Base-by-base conservation (phyloP, 2,797 vertebrate genomes). In the Enteromius treurensis region DNA sequence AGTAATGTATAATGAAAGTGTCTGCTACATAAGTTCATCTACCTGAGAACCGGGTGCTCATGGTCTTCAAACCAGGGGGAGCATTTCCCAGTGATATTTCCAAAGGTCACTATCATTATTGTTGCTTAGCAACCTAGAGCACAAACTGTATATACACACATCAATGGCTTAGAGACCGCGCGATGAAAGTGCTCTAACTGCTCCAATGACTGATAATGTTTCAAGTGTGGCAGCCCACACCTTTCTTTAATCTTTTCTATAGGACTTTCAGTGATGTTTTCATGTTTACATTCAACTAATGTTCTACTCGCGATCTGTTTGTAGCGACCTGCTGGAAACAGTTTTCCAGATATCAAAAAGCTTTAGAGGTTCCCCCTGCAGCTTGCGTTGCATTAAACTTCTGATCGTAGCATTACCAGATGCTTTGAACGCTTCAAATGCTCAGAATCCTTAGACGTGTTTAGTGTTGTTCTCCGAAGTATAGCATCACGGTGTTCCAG, bases 91-190 rank as follows among this genome's bases (percentile, higher is more conserved):
- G 91, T 93, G 94, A 92, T 92, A 87, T 87, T 89, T 89, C 82
- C 90, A 95, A 95, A 95, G 94, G 94, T 95, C 95, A 95, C 91
- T 93, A 91, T 94, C 93, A 94, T 94, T 95, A 94, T 93, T 94
- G 95, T 95, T 95, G 95, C 95, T 91, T 92, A 94, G 95, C 95
- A 95, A 95, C 94, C 90, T 86, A 62, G 89, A 89, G 90, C 89
- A 74, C 86, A 88, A 84, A 82, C 86, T 86, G 86, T 82, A 86
- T 91, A 92, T 89, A 87, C 90, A 93, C 91, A 94, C 90, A 92
- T 91, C 88, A 84, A 83, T 80, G 85, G 79, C 53, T 80, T 71
- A 23, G 70, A 45, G 40, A 19, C 32, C 55, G 77, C 53, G 64
- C 51, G 49, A 78, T 58, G 76, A 80, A 51, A 37, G 51, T 62